Evolutionary conservation across 2,888 invertebrate species (phyloP).

Genomic region (Eristalinus sepulchralis): DNA sequence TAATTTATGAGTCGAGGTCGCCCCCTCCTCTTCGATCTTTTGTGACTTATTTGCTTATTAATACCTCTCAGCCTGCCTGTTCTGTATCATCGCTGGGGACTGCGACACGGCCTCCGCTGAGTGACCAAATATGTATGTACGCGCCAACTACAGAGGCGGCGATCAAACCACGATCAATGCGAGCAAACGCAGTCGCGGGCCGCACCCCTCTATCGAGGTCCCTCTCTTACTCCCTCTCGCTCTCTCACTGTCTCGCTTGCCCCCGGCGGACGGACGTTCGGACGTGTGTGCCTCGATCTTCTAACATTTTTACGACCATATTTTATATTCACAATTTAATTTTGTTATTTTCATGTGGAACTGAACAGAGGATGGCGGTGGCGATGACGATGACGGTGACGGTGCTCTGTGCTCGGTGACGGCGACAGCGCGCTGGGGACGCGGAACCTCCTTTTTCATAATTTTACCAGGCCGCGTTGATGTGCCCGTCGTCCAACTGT

Average conservation of each 20-base stretch:
- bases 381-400: background rate
- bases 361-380: background rate
- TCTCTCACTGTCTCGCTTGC: background rate
- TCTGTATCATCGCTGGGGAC: constrained; percentile 51
- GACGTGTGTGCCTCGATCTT: constrained; percentile 15
- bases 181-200: constrained; percentile 48
- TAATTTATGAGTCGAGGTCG: constrained; percentile 55
- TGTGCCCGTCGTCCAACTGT: constrained; percentile 35
- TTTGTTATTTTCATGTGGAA: constrained; percentile 54
- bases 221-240: constrained; percentile 12
- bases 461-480: constrained; percentile 60
- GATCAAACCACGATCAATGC: constrained; percentile 68
- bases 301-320: constrained; percentile 67
- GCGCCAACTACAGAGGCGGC: constrained; percentile 29
- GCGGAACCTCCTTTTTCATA: constrained; percentile 62
- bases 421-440: background rate
- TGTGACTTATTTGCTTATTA: constrained; percentile 72
- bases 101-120: constrained; percentile 36
- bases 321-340: constrained; percentile 72
- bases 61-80: constrained; percentile 40
- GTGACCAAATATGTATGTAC: constrained; percentile 47
- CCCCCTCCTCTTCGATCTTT: constrained; percentile 36
- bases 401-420: background rate
- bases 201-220: background rate
- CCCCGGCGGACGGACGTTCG: background rate